These are phyloP conservation scores for Corythoichthys haematopterus DNA, from an alignment of 2,113 vertebrate genomes.

Conservation along the genomic window DNA sequence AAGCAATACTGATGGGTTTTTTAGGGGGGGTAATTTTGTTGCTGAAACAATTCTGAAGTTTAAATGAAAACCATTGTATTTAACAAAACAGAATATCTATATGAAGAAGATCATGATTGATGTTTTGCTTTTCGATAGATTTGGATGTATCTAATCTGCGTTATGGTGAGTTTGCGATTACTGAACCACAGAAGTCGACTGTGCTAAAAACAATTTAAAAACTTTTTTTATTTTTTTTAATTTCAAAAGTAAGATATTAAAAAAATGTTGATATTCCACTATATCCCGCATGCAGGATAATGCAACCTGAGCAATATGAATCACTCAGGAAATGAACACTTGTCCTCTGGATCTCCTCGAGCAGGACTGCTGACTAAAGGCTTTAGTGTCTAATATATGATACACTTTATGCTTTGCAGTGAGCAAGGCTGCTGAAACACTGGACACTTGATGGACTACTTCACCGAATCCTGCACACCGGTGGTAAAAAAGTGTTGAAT, in stretches of 20 bases:
- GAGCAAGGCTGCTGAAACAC: slow-evolving; percentile 52
- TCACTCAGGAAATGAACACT: slow-evolving; percentile 78
- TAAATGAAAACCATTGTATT: too few species aligned
- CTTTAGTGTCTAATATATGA: slow-evolving; percentile 70
- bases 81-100: too few species aligned
- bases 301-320: slow-evolving; percentile 73
- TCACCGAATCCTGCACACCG: slow-evolving; percentile 40
- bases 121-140: too few species aligned
- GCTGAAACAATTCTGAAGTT: too few species aligned
- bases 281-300: slow-evolving; percentile 61
- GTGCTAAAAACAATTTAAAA: neutral
- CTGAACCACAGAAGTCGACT: too few species aligned
- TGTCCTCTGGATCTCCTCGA: slow-evolving; percentile 75
- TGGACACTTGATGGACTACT: slow-evolving; percentile 56
- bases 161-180: too few species aligned
- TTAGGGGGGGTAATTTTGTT: too few species aligned
- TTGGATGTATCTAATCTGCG: too few species aligned
- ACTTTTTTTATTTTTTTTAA: neutral
- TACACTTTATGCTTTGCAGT: slow-evolving; percentile 62
- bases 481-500: slow-evolving; percentile 24
- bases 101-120: too few species aligned
- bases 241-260: neutral
- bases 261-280: slow-evolving; percentile 35
- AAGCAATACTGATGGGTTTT: too few species aligned
- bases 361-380: slow-evolving; percentile 73